A percentile compares a stretch with the other conserved stretches of the same genome.
These are phyloP conservation scores for Pimephales promelas DNA, from an alignment of 2,113 vertebrate genomes.

Conservation along the genomic window DNA sequence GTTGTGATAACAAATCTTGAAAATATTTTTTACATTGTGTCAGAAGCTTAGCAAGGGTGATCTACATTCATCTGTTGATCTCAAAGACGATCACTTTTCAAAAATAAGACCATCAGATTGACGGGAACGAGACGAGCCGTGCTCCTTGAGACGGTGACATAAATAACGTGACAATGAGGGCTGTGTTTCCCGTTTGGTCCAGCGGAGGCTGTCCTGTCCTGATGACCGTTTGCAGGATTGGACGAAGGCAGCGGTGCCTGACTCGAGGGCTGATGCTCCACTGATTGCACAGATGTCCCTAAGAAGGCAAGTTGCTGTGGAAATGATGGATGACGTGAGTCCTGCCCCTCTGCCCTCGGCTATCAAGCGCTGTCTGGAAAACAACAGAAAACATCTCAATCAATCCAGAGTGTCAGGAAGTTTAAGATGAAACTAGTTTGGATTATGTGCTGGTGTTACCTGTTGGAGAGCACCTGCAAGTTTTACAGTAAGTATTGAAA, in stretches of 20 bases:
- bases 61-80: slow-evolving; percentile 63
- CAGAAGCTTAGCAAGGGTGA: slow-evolving; percentile 56
- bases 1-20: too few relatives aligned
- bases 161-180: slow-evolving; percentile 73
- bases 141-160: slow-evolving; percentile 77
- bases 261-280: slow-evolving; percentile 74
- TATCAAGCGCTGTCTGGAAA: slow-evolving; percentile 45
- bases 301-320: slow-evolving; percentile 61
- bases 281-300: slow-evolving; percentile 83
- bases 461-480: not conserved
- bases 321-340: slow-evolving; percentile 79
- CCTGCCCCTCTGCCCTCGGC: slow-evolving; percentile 49
- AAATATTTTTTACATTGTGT: too few relatives aligned
- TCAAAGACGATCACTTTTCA: slow-evolving; percentile 75
- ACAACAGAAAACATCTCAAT: slow-evolving; percentile 53
- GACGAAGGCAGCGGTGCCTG: slow-evolving; percentile 76
- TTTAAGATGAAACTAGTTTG: slow-evolving; percentile 24
- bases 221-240: slow-evolving; percentile 76
- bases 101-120: slow-evolving; percentile 77
- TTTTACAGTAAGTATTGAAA: not conserved
- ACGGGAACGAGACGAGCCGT: slow-evolving; percentile 80
- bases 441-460: slow-evolving; percentile 2
- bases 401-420: slow-evolving; percentile 35
- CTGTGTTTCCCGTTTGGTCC: slow-evolving; percentile 67
- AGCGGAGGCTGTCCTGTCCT: slow-evolving; percentile 80